phyloP scores from a whole-genome alignment of 1,140 invertebrate species.

The Asobara japonica region DNA sequence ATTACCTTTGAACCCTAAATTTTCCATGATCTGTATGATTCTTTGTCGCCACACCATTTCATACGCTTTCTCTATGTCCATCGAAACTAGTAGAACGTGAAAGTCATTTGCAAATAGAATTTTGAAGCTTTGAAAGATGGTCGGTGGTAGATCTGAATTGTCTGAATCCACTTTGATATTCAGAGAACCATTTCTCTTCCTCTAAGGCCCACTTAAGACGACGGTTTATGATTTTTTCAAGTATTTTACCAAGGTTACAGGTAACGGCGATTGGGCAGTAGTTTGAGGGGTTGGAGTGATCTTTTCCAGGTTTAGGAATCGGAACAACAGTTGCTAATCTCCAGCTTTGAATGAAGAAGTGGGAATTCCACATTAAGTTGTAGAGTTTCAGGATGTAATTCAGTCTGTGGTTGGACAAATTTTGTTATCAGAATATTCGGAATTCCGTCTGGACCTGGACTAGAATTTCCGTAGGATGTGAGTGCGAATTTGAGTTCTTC shows the following conservation, averaged over 20 bases:
- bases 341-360: background rate
- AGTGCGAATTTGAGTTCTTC: constrained; percentile 5
- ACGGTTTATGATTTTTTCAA: constrained; percentile 14
- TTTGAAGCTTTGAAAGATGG: background rate
- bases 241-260: constrained; percentile 14
- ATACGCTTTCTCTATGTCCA: constrained; percentile 13
- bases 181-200: background rate
- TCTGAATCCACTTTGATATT: constrained; percentile 3
- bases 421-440: constrained; percentile 25
- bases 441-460: constrained; percentile 24
- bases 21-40: background rate
- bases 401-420: background rate
- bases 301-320: constrained; percentile 5
- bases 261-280: constrained; percentile 5
- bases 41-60: constrained; percentile 4
- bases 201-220: background rate
- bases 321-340: background rate
- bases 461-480: background rate
- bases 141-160: background rate
- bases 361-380: background rate
- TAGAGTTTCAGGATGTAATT: constrained; percentile 3
- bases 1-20: background rate
- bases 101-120: background rate
- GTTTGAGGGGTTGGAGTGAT: background rate
- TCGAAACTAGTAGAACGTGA: background rate